phyloP scores from a whole-genome alignment of 2,113 vertebrate genomes.

The Gallinago jamesoni region DNA sequence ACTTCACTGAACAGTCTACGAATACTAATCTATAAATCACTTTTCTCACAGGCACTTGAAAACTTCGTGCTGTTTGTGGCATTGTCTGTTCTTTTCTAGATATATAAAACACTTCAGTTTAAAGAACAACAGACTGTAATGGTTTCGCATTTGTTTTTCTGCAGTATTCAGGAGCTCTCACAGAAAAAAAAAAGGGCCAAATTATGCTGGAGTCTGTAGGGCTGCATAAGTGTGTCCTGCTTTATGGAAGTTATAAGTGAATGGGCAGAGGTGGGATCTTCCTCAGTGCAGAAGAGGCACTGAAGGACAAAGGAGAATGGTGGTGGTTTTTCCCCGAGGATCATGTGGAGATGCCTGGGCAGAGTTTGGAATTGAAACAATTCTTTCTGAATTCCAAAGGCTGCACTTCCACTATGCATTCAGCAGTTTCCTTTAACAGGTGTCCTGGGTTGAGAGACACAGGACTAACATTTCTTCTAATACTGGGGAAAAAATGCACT shows the following conservation, averaged over 20 bases:
- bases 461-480: no score
- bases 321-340: background rate
- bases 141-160: background rate
- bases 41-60: constrained; percentile 9
- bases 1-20: constrained; percentile 7
- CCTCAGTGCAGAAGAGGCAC: background rate
- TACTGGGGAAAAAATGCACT: no score
- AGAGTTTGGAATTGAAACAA: background rate
- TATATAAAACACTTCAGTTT: background rate
- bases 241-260: background rate
- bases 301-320: background rate
- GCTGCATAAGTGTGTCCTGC: background rate
- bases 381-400: background rate
- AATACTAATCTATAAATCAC: constrained; percentile 49
- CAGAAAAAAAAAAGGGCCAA: background rate
- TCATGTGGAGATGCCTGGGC: background rate
- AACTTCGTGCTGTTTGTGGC: background rate
- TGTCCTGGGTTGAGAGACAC: no score
- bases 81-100: background rate
- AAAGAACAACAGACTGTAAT: background rate
- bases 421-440: background rate
- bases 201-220: background rate
- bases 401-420: background rate
- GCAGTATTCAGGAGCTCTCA: background rate
- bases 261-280: background rate